Evolutionary conservation across 2,797 vertebrate genomes (phyloP).

Genomic region (Naso thynnoides): DNA sequence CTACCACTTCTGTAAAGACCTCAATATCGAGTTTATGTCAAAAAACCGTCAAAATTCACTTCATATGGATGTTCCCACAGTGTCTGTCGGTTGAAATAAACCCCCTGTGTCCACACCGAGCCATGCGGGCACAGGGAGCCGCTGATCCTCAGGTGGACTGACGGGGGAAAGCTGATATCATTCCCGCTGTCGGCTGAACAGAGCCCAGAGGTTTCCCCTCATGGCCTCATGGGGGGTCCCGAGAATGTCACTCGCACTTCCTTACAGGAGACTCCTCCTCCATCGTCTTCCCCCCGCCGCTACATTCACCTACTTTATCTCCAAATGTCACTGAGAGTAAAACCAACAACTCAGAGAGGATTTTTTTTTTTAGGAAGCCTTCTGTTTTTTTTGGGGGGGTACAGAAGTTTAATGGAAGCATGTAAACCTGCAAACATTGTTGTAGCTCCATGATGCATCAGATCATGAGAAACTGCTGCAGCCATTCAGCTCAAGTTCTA

Average conservation of each 20-base stretch:
- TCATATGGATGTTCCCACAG: neutral
- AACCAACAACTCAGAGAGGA: slow-evolving; percentile 52
- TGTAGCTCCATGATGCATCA: neutral
- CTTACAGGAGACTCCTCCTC: slow-evolving; percentile 35
- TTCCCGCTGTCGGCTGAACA: slow-evolving; percentile 57
- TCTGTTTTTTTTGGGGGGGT: slow-evolving; percentile 41
- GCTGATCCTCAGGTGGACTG: slow-evolving; percentile 43
- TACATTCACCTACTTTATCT: slow-evolving; percentile 66
- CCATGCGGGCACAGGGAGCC: neutral
- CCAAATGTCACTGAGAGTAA: slow-evolving; percentile 71
- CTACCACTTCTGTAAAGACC: no score
- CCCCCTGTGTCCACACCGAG: neutral
- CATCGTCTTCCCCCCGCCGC: slow-evolving; percentile 36
- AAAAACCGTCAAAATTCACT: no score
- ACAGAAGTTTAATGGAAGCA: slow-evolving; percentile 32
- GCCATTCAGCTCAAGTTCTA: neutral
- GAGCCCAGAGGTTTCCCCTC: slow-evolving; percentile 68
- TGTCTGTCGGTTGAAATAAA: slow-evolving; percentile 8
- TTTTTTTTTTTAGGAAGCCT: slow-evolving; percentile 56
- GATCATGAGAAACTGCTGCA: neutral
- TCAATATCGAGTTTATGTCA: no score
- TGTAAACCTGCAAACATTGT: slow-evolving; percentile 22
- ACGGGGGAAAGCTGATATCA: slow-evolving; percentile 69
- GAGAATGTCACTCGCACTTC: slow-evolving; percentile 66
- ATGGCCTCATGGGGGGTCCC: slow-evolving; percentile 69